Base-by-base conservation (phyloP, 1,140 invertebrate species). In the Cyphomyrmex costatus region DNA sequence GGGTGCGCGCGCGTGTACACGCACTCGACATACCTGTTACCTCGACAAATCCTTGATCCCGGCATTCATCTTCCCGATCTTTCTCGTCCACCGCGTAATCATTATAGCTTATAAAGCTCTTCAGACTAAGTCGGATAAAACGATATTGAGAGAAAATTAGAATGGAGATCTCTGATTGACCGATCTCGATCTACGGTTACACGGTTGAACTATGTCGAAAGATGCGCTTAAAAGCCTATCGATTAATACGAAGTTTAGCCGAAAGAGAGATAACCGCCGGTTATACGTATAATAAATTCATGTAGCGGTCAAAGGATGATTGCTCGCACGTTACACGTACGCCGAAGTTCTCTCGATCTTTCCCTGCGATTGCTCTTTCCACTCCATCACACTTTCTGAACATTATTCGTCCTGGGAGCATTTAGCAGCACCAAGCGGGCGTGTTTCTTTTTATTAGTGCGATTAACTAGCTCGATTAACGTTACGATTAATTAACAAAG, bases 21-120 rank as follows among this genome's bases (percentile, higher is more conserved):
- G 7, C 60, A 27, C 36, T 46, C 36, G 42, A 56, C 61, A 60
- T 76, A 65, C 56, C 88, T 76, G 46, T 86, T 89, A 78, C 88
- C 82, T 90, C 85, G 74, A 51, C 49, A 73, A 68, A 61, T 63
- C 51, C 73, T 86, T 65, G 76, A 68, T 86, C 46, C 49, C 70
- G 53, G 49, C 60, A 51, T 65, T 80, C 46, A 74, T 85, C 46
- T 61, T 8, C 5, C 21, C 71, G 24, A 21, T 77, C 27, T 65
- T 56, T 58, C 53, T 60, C 63, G 14, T 63, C 27, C 27, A 36
- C 56, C 27, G 73, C 7, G n/a, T 63, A 66, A 86, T 66, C 53
- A 33, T 78, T 46, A 73, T 21, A 56, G 1, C 36, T 82, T 60
- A 33, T 21, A 74, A 83, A 49, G 36, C 7, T 58, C 12, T 2